Percentiles rank a stretch among this genome's conserved stretches.
phyloP scores from a whole-genome alignment of 2,888 invertebrate species.

The Synanthedon andrenaeformis region DNA sequence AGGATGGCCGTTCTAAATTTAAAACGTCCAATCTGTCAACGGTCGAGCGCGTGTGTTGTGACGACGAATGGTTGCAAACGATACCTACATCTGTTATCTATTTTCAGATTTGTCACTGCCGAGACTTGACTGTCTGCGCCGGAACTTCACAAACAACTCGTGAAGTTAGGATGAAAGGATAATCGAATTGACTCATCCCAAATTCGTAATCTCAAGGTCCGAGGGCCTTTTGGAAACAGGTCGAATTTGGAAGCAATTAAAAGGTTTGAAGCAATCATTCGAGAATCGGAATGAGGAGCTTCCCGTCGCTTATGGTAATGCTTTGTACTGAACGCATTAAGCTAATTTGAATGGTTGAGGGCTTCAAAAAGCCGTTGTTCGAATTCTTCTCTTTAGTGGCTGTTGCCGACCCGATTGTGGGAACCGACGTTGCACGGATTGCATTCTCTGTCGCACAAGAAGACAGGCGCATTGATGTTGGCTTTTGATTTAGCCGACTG shows the following conservation, averaged over 20 bases:
- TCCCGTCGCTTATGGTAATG: constrained; percentile 55
- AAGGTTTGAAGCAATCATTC: constrained; percentile 29
- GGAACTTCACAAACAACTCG: constrained; percentile 48
- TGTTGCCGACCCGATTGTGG: constrained; percentile 51
- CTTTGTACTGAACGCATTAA: constrained; percentile 65
- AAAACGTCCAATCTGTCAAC: constrained; percentile 67
- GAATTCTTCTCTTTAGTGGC: constrained; percentile 58
- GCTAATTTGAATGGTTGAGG: constrained; percentile 67
- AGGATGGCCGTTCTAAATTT: constrained; percentile 59
- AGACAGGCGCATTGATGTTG: constrained; percentile 46
- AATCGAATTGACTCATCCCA: constrained; percentile 17
- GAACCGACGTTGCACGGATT: constrained; percentile 45
- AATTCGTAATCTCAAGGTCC: background rate
- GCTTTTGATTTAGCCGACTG: constrained; percentile 28
- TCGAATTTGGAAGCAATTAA: background rate
- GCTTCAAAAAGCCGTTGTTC: constrained; percentile 63
- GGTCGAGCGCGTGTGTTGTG: constrained; percentile 62
- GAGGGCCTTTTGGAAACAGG: background rate
- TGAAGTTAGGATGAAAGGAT: constrained; percentile 23
- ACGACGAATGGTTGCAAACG: constrained; percentile 63
- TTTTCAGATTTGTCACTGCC: constrained; percentile 59
- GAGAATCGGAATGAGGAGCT: constrained; percentile 31
- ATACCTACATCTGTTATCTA: constrained; percentile 62
- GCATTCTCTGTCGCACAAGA: constrained; percentile 42
- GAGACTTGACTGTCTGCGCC: constrained; percentile 45